Percentiles rank a stretch among this genome's conserved stretches.
Evolutionary conservation across 2,113 vertebrate genomes (phyloP).

Genomic region (Uropsilus gracilis): DNA sequence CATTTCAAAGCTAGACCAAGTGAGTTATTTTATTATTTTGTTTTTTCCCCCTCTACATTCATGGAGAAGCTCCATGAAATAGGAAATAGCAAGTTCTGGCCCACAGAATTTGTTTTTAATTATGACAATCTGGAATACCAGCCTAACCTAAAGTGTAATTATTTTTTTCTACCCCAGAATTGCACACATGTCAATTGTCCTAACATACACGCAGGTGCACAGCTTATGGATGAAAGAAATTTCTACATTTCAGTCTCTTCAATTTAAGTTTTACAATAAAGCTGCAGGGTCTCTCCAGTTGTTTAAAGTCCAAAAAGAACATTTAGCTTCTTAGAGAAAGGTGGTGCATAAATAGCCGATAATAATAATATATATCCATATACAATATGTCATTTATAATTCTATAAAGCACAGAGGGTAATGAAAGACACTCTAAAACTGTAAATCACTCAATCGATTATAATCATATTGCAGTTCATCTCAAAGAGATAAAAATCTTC

Average conservation of each 20-base stretch:
- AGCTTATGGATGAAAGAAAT: conserved; percentile 18
- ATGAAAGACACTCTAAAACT: conserved; percentile 50
- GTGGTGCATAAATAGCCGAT: conserved; percentile 40
- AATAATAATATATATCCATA: conserved; percentile 60
- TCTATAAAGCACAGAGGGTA: conserved; percentile 59
- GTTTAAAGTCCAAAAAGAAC: conserved; percentile 47
- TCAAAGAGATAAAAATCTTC: conserved; percentile 69
- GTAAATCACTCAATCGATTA: conserved; percentile 73
- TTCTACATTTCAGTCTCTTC: not conserved
- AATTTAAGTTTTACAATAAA: conserved; percentile 26
- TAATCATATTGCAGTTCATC: conserved; percentile 72
- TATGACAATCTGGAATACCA: conserved; percentile 18
- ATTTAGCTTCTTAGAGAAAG: conserved; percentile 39
- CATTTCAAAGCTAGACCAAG: not conserved
- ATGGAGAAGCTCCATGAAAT: not conserved
- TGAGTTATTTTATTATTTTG: not conserved
- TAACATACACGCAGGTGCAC: not conserved
- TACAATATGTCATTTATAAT: conserved; percentile 59
- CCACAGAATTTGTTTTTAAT: not conserved
- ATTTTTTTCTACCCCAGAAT: not conserved
- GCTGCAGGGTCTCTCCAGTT: not conserved
- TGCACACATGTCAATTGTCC: not conserved
- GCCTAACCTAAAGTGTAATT: not conserved
- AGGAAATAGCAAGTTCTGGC: conserved; percentile 13
- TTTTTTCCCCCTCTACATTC: not conserved